phyloP scores from a whole-genome alignment of 1,140 invertebrate genomes.

The Lordiphosa clarofinis region DNA sequence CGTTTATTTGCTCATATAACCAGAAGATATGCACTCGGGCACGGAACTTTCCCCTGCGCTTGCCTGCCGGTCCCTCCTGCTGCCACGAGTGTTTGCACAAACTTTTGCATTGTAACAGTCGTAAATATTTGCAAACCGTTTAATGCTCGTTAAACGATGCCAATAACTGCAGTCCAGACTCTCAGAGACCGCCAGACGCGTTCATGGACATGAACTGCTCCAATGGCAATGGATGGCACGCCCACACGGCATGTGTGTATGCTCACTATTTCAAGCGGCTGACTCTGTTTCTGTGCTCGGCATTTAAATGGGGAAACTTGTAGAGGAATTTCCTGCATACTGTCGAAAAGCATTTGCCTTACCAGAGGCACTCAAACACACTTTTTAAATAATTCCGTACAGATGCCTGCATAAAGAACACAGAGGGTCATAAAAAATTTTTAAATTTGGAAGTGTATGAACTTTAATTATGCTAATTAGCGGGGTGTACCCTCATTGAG shows the following conservation, averaged over 20 bases:
- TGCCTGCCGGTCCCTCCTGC: neutral
- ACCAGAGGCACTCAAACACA: no score
- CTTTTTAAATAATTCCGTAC: no score
- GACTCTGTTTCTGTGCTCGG: no score
- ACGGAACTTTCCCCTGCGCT: slow-evolving; percentile 12
- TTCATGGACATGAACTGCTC: slow-evolving; percentile 2
- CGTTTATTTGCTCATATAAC: slow-evolving; percentile 42
- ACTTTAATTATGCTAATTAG: no score
- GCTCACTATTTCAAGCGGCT: neutral
- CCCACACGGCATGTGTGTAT: neutral
- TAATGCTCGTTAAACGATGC: slow-evolving; percentile 53
- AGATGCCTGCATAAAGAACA: no score
- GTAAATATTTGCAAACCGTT: slow-evolving; percentile 58
- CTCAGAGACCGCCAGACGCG: slow-evolving; percentile 12
- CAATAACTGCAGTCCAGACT: slow-evolving; percentile 38
- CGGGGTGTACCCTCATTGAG: no score
- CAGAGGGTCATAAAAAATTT: no score
- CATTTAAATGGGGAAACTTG: no score
- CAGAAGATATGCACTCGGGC: slow-evolving; percentile 47
- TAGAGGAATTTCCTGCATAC: no score
- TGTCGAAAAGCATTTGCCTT: no score
- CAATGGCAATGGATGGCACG: slow-evolving; percentile 4
- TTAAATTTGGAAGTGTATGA: no score
- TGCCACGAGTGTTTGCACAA: slow-evolving; percentile 16
- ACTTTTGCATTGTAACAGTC: slow-evolving; percentile 50